Evolutionary conservation across 2,888 invertebrate genomes (phyloP).

Genomic region (Amblyjoppa proteus): DNA sequence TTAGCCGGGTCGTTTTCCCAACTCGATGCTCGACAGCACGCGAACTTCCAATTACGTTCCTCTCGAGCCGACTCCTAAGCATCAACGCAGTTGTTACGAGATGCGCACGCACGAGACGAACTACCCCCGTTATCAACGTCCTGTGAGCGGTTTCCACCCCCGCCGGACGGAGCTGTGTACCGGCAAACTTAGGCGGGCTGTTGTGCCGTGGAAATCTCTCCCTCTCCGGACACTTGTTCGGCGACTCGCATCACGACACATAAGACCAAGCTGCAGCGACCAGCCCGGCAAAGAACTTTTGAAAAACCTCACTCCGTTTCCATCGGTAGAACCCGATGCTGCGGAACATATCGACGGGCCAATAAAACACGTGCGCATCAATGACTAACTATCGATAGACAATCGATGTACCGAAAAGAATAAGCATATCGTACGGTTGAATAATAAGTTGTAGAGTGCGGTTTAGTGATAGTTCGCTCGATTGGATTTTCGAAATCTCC

Average conservation of each 20-base stretch:
- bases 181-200: conserved; percentile 77
- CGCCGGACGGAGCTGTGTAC: conserved; percentile 55
- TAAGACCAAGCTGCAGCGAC: conserved; percentile 11
- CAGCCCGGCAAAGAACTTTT: conserved; percentile 11
- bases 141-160: conserved; percentile 52
- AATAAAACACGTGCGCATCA: conserved; percentile 5
- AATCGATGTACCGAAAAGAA: neutral
- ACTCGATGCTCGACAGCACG: neutral
- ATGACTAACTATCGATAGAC: neutral
- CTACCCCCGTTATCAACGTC: conserved; percentile 64
- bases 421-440: neutral
- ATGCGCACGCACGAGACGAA: conserved; percentile 71
- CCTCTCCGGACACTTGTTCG: conserved; percentile 61
- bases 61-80: neutral
- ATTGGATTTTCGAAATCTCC: conserved; percentile 20
- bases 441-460: neutral
- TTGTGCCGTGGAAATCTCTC: conserved; percentile 72
- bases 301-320: conserved; percentile 10
- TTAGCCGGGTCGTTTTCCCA: neutral
- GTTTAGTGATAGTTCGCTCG: conserved; percentile 23
- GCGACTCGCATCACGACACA: conserved; percentile 46
- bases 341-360: neutral
- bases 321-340: conserved; percentile 2
- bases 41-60: neutral
- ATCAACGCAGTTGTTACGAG: conserved; percentile 9